phyloP scores from a whole-genome alignment of 2,797 vertebrate genomes.

The Mareca strepera region DNA sequence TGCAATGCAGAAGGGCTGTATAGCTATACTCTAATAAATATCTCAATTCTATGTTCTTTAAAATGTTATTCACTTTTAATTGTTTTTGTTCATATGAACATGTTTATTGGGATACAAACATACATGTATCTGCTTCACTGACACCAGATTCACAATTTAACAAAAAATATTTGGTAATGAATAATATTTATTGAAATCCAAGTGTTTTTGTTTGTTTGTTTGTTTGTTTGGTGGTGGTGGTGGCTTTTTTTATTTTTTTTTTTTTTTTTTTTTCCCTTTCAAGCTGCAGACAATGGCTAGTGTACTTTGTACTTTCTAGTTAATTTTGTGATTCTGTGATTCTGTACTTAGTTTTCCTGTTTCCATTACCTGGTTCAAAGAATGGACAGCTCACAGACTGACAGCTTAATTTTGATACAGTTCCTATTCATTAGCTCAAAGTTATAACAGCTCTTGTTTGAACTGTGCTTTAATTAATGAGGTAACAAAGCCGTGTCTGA shows the following conservation, averaged over 20 bases:
- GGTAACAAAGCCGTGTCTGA: constrained; percentile 26
- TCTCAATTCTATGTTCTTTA: not conserved
- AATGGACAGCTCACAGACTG: not conserved
- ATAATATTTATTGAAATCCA: not conserved
- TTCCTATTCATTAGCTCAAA: constrained; percentile 51
- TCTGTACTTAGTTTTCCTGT: not conserved
- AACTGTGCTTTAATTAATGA: constrained; percentile 60
- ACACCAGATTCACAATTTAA: not conserved
- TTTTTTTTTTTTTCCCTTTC: not conserved
- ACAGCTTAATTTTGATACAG: not conserved
- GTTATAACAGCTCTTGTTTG: constrained; percentile 35
- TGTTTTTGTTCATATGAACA: not conserved
- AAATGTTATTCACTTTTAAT: not conserved
- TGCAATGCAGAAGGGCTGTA: fast-evolving
- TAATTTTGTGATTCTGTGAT: not conserved
- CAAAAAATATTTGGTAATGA: not conserved
- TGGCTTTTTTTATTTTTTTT: too few species aligned
- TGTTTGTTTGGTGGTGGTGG: not conserved
- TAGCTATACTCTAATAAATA: not conserved
- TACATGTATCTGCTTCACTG: not conserved
- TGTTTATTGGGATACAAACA: not conserved
- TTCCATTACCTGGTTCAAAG: constrained; percentile 4
- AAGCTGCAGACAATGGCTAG: not conserved
- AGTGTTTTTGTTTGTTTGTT: not conserved
- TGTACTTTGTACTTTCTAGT: not conserved